These are phyloP conservation scores for Aythya baeri DNA, from an alignment of 2,113 vertebrate species.

Conservation along the genomic window DNA sequence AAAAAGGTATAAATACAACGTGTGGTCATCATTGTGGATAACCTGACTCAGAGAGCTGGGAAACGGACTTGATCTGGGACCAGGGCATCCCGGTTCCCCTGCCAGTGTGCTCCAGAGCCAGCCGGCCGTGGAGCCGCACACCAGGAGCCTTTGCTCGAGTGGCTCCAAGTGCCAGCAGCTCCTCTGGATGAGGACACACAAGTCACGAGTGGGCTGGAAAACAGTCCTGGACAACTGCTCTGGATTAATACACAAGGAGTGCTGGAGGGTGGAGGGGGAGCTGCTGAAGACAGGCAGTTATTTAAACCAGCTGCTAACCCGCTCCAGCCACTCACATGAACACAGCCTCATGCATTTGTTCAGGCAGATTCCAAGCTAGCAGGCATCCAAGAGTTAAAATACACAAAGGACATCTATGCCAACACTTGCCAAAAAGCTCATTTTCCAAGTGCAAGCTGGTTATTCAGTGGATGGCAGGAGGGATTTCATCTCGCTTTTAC, in stretches of 20 bases:
- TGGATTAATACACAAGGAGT: background rate
- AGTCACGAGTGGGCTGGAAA: slow-evolving; percentile 40
- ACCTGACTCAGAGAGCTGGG: background rate
- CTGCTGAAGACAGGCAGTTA: slow-evolving; percentile 38
- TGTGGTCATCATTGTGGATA: background rate
- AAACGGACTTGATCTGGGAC: background rate
- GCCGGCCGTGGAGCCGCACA: background rate
- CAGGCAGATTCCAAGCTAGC: background rate
- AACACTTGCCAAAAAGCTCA: slow-evolving; percentile 22
- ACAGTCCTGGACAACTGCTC: slow-evolving; percentile 14
- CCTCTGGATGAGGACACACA: background rate
- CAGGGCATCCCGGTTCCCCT: background rate
- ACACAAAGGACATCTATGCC: background rate
- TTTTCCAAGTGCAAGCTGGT: slow-evolving; percentile 15
- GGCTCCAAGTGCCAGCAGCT: background rate
- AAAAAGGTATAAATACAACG: background rate
- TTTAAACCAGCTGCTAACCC: slow-evolving; percentile 55
- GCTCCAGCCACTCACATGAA: background rate
- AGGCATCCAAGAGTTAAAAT: slow-evolving; percentile 11
- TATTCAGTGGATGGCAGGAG: background rate
- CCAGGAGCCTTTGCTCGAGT: rapidly evolving
- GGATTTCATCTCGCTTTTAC: background rate
- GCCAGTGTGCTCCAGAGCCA: background rate
- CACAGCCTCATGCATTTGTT: background rate
- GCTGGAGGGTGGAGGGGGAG: background rate